A percentile compares a stretch with the other conserved stretches of the same genome.
phyloP scores from a whole-genome alignment of 92 coral and sea anemone species.

The Nematostella vectensis region DNA sequence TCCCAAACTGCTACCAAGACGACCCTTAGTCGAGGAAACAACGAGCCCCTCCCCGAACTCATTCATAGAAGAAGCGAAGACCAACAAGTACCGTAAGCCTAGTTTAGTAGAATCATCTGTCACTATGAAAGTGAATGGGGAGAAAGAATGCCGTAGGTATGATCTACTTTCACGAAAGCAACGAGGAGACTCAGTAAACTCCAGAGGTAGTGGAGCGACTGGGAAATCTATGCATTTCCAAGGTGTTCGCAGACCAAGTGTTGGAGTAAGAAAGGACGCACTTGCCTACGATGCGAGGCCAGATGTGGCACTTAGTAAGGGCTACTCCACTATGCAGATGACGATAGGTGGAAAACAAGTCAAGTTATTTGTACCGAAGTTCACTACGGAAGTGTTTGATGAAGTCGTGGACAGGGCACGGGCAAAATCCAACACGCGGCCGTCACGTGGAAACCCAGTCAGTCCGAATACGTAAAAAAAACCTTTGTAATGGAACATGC shows the following conservation, averaged over 20 bases:
- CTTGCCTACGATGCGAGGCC: conserved; percentile 40
- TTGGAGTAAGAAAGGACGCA: conserved; percentile 1
- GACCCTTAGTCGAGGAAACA: no score
- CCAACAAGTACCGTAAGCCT: no score
- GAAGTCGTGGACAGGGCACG: conserved; percentile 43
- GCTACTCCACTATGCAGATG: conserved; percentile 76
- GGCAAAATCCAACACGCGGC: conserved; percentile 18
- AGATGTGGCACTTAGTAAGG: conserved; percentile 39
- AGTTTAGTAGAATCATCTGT: no score
- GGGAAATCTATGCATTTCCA: not conserved
- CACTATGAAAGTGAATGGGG: no score
- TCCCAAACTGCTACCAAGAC: no score
- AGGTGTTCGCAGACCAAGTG: not conserved
- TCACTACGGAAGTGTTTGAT: conserved; percentile 33
- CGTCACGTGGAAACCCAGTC: no score
- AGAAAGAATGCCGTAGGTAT: no score
- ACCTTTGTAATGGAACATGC: no score
- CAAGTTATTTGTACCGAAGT: conserved; percentile 54
- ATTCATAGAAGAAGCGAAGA: no score
- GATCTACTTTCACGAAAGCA: no score
- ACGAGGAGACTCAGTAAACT: conserved; percentile 23
- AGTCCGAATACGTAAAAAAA: no score
- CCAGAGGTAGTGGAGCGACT: conserved; percentile 1
- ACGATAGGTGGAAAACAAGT: conserved; percentile 71
- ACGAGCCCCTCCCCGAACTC: no score